A percentile compares a stretch with the other conserved stretches of the same genome.
Evolutionary conservation across 2,113 vertebrate species (phyloP).

Genomic region (Manacus vitellinus): DNA sequence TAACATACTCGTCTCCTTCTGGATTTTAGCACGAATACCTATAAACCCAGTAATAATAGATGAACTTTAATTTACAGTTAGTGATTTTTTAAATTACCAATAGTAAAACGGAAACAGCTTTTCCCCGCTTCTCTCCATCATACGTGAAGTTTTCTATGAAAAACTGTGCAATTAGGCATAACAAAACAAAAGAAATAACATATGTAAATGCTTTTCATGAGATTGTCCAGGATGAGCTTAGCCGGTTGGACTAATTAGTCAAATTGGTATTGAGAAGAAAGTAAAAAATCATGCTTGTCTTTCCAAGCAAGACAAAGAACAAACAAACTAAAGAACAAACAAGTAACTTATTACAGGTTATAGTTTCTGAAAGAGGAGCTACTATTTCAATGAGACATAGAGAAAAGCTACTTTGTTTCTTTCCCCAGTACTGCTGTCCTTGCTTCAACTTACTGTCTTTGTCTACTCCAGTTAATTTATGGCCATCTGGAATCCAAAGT

Average conservation of each 20-base stretch:
- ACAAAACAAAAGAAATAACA: not conserved
- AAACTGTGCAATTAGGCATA: not conserved
- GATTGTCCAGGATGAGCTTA: not conserved
- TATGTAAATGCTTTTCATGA: not conserved
- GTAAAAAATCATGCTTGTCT: not conserved
- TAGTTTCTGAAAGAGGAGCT: not conserved
- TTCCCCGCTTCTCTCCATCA: not conserved
- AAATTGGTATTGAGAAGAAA: not conserved
- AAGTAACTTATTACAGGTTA: not conserved
- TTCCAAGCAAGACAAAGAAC: not conserved
- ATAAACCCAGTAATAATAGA: not conserved
- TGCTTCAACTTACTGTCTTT: not conserved
- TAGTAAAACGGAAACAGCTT: not conserved
- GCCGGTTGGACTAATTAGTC: not conserved
- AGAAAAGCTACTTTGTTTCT: not conserved
- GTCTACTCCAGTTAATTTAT: not conserved
- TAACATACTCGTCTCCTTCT: not conserved
- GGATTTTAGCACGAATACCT: not conserved
- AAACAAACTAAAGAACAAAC: not conserved
- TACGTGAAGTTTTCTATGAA: not conserved
- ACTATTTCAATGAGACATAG: not conserved
- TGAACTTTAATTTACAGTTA: not conserved
- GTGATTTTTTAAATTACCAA: not conserved
- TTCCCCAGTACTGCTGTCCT: not conserved
- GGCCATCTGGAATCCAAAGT: not conserved